Evolutionary conservation across 1,140 invertebrate genomes (phyloP), one percentile per base, ranked within the genome.

Genomic region (Pseudomyrmex pallidus): DNA sequence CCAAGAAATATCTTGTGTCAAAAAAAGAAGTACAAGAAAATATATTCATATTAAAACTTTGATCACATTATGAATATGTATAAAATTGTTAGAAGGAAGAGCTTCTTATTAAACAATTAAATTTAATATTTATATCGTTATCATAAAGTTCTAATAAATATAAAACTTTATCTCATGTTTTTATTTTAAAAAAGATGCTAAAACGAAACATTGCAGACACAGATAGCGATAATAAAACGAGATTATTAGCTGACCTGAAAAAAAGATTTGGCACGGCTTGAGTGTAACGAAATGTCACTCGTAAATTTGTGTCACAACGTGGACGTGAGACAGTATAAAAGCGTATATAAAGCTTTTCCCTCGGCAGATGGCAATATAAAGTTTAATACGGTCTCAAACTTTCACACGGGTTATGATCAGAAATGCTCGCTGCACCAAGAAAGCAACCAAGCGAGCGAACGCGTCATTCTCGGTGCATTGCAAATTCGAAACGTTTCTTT

Each of bases 401-500:
- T 86, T 50, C 82, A 12, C 82, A 9, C 68, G 82, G 67, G 68
- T 87, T 86, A 86, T 80, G 82, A 86, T 86, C 85, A 67, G 74
- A 63, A 82, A 84, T 76, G 67, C 72, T 74, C 22, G 50, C 9
- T 48, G 48, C 50, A 48, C 12, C 12, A 59, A 59, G 15, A 44
- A 13, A n/a, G 44, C 20, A 22, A 20, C 12, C 66, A 20, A 46
- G 10, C 5, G 52, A 44, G 35, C 52, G 63, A 15, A 22, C 13
- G 63, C 25, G 10, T 52, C 54, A 1, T 15, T 73, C 56, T 64
- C 78, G 59, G 13, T 52, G 72, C 76, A 87, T 72, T 87, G 83
- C 83, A 88, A 85, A 88, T 87, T 87, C 46, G 76, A 82, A 76
- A 85, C 20, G 64, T 50, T 87, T 82, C 64, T 76, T 88, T 63